Evolutionary conservation across 1,140 invertebrate species (phyloP), one percentile per base, ranked within the genome.

Genomic region (Wiebesia pumilae): DNA sequence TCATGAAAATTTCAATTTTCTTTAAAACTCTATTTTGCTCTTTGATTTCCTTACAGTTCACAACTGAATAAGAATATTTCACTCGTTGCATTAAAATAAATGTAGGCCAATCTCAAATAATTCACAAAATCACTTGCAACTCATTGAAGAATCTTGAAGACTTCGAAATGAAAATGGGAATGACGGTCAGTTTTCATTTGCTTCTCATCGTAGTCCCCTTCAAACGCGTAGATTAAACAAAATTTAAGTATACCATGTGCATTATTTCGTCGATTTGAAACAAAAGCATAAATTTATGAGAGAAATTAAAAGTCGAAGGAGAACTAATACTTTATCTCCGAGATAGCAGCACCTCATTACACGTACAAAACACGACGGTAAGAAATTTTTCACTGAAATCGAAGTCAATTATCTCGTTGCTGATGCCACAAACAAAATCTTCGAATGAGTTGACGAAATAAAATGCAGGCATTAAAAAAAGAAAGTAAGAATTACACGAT

Each of bases 281-380:
- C 47, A 78, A 84, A 84, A 35, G 69, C 9, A 43, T 10, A 58
- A 73, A 38, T 38, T 83, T 54, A 75, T 14, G 75, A 83, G 51
- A 43, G 51, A 82, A 71, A 71, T 3, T 24, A 43, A 81, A 81
- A 40, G 19, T 27, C 9, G 35, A 43, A 35, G 35, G 67, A 43
- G 51, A 82, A 83, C 4, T 58, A 51, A 71, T n/a, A 69, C 35
- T 71, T 82, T 82, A 69, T 51, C 3, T 58, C 24, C 4, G 14
- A 73, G 80, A 82, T 69, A 35, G 38, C 30, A 35, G 21, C 27
- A 83, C 51, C 43, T 83, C 33, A 30, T 73, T 83, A 83, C 21
- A 24, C 14, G 10, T 40, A 19, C 19, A 71, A 82, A 71, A 71
- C 51, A 51, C 81, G 19, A 51, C n/a, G 4, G 80, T 35, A 7